Evolutionary conservation across 2,797 vertebrate species (phyloP), one percentile per base, ranked within the genome.

Genomic region (Vultur gryphus): DNA sequence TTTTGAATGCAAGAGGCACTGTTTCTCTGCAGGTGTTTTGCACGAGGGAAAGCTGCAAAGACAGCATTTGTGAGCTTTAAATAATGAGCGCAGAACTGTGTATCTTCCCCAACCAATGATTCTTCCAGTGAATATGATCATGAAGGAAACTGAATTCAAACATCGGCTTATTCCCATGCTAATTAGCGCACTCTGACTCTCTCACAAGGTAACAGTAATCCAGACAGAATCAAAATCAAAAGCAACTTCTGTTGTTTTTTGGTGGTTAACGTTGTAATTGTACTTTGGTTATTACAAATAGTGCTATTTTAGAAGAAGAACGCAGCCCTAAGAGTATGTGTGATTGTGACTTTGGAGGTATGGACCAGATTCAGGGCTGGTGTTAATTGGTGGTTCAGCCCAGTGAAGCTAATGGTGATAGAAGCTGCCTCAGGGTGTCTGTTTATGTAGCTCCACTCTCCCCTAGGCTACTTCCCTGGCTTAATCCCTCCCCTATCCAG

Each of bases 401-500:
- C 69, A 21, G 49, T 3, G 73, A 89, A 90, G 51, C 21, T 54
- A 9, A 67, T 41, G 52, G 61, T 1, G 6, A 39, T 13, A 37
- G 88, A 78, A 83, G 75, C 41, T 90, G 67, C 90, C 76, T 64
- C 20, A 3, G 77, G 93, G 86, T 64, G 24, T 59, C 85, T 95
- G 81, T 77, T 89, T 64, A 23, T 75, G 58, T 8, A 90, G 35
- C 64, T 89, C 25, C 46, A 3, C 37, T 64, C 44, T 55, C 78
- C 92, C 71, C 41, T 41, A 83, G 86, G 84, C 88, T 89, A 25
- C 61, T 71, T 90, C 62, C 24, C n/a, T 67, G 71, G 28, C 46
- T 90, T 95, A 93, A 96, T 96, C 88, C 49, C 48, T 89, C 84
- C 83, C 43, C 86, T 66, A 35, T 39, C 66, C 67, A 90, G 44